Evolutionary conservation across 1,140 invertebrate species (phyloP).

Genomic region (Phymastichus coffea): DNA sequence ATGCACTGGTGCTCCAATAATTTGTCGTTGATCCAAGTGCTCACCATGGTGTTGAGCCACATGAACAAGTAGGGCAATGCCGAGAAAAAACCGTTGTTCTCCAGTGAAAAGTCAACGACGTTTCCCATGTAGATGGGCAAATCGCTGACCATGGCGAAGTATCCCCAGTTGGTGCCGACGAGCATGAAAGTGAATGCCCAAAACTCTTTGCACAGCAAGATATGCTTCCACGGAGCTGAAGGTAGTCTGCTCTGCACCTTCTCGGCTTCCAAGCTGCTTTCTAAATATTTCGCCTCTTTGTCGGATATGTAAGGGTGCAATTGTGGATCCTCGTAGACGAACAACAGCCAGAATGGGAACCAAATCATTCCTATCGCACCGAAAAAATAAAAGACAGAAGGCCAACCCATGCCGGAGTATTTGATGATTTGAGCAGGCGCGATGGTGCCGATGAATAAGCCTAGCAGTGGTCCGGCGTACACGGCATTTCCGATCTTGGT

Average conservation of each 20-base stretch:
- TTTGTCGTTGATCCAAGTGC: constrained; percentile 3
- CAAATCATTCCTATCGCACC: constrained; percentile 1
- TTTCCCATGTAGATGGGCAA: constrained; percentile 65
- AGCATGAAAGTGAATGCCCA: constrained; percentile 62
- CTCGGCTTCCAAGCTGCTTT: constrained; percentile 53
- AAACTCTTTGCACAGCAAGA: constrained; percentile 46
- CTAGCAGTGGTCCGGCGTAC: constrained; percentile 44
- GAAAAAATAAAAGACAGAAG: neutral
- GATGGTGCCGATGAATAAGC: constrained; percentile 1
- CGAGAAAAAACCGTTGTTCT: constrained; percentile 13
- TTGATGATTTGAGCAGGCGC: constrained; percentile 3
- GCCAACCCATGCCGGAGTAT: constrained; percentile 1
- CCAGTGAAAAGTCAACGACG: constrained; percentile 8
- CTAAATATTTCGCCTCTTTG: constrained; percentile 71
- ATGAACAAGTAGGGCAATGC: constrained; percentile 8
- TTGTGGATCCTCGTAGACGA: constrained; percentile 72
- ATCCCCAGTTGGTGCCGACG: constrained; percentile 67
- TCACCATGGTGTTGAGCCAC: constrained; percentile 1
- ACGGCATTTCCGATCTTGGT: constrained; percentile 42
- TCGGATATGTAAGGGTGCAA: constrained; percentile 80
- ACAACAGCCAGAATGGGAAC: constrained; percentile 41
- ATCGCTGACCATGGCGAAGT: constrained; percentile 65
- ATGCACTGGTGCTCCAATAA: neutral
- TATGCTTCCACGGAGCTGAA: constrained; percentile 39
- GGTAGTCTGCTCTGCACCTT: neutral